Evolutionary conservation across 2,113 vertebrate species (phyloP).

Genomic region (Engraulis encrasicolus): DNA sequence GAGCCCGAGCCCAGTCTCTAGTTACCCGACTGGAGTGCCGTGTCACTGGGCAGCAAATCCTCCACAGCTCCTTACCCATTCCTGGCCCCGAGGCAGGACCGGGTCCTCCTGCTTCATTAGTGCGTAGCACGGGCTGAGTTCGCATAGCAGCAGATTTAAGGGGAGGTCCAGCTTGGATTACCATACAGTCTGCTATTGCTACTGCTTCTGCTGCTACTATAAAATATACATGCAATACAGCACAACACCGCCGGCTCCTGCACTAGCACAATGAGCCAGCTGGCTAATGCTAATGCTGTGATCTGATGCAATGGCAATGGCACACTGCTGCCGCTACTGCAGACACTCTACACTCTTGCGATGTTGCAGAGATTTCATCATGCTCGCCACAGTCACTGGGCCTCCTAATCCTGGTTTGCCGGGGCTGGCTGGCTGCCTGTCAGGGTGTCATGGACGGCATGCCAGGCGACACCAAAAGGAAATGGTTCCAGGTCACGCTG

Average conservation of each 20-base stretch:
- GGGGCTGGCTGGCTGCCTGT: background rate
- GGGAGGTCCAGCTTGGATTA: conserved; percentile 63
- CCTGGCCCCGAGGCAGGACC: too few species aligned
- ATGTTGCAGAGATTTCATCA: conserved; percentile 70
- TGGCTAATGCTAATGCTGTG: conserved; percentile 47
- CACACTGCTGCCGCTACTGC: conserved; percentile 37
- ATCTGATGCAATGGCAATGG: conserved; percentile 52
- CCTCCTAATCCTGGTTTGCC: background rate
- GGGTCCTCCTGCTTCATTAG: too few species aligned
- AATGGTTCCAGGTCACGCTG: background rate
- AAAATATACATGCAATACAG: too few species aligned
- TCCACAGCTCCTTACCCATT: too few species aligned
- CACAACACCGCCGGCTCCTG: conserved; percentile 46
- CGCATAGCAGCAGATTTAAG: conserved; percentile 54
- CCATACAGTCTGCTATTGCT: conserved; percentile 63
- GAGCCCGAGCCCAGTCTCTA: background rate
- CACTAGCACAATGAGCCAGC: conserved; percentile 45
- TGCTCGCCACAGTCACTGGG: background rate
- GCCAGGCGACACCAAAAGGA: too few species aligned
- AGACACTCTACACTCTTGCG: too few species aligned
- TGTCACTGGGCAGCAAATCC: too few species aligned
- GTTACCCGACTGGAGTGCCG: background rate
- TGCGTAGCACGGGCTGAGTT: conserved; percentile 53
- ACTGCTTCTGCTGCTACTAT: conserved; percentile 63
- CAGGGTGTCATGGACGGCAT: too few species aligned